Percentiles rank a stretch among this genome's conserved stretches.
Evolutionary conservation across 2,797 vertebrate species (phyloP).

Genomic region (Sus cebifrons): DNA sequence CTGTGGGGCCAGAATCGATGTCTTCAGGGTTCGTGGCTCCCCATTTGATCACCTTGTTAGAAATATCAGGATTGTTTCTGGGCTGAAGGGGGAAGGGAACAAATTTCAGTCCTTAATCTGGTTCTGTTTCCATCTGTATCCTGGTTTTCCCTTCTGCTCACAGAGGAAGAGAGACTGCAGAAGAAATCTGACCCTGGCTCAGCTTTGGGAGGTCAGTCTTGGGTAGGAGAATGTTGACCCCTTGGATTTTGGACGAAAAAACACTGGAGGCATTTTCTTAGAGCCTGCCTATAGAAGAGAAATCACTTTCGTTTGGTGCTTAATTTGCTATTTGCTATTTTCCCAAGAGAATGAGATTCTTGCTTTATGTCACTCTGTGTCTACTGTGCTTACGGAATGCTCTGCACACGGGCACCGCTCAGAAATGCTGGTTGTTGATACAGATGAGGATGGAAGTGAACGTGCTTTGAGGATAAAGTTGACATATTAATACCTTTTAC

Average conservation of each 20-base stretch:
- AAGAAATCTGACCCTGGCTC: background rate
- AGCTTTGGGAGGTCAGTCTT: background rate
- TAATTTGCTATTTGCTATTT: slow-evolving; percentile 39
- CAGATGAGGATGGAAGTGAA: background rate
- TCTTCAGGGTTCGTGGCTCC: background rate
- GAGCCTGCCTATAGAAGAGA: background rate
- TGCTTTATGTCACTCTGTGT: slow-evolving; percentile 13
- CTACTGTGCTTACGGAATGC: background rate
- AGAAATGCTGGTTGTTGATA: background rate
- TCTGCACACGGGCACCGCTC: background rate
- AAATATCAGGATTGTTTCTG: background rate
- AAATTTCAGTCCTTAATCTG: background rate
- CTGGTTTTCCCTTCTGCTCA: background rate
- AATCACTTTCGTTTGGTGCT: slow-evolving; percentile 54
- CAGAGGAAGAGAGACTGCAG: background rate
- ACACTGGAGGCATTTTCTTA: background rate
- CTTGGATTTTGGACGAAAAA: background rate
- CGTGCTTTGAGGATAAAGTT: background rate
- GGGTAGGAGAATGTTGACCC: background rate
- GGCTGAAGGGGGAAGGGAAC: background rate
- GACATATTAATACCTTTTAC: background rate
- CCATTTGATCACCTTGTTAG: background rate
- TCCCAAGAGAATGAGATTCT: background rate
- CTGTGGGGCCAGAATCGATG: background rate
- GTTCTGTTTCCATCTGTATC: background rate